Percentiles rank a stretch among this genome's conserved stretches.
Conservation (phyloP, 2,888 invertebrate genomes). For the Nomada lathburiana region DNA sequence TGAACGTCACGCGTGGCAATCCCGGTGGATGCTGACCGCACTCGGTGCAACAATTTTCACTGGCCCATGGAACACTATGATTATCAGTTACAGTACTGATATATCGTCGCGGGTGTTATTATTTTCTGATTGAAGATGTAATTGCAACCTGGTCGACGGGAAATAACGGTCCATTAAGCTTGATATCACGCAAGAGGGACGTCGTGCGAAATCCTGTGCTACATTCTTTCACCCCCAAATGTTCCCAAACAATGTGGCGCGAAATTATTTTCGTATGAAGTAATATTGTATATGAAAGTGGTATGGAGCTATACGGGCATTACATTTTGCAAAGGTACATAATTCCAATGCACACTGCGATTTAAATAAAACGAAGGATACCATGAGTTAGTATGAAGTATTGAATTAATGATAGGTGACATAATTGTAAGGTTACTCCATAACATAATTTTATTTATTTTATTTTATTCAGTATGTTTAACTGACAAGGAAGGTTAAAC, state of each 20-base stretch:
- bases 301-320: too few species aligned
- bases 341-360: too few species aligned
- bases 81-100: conserved; percentile 68
- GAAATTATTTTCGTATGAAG: not conserved
- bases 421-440: not conserved
- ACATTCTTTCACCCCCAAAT: not conserved
- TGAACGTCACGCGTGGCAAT: conserved; percentile 61
- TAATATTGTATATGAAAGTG: not conserved
- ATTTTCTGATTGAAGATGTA: conserved; percentile 79
- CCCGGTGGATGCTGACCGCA: conserved; percentile 36
- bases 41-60: conserved; percentile 51
- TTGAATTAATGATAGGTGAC: too few species aligned
- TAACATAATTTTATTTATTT: not conserved
- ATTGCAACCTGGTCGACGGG: conserved; percentile 69
- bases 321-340: too few species aligned
- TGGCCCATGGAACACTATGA: conserved; percentile 50
- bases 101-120: conserved; percentile 73
- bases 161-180: conserved; percentile 76
- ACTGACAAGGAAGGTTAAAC: not conserved
- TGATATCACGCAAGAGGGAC: conserved; percentile 31
- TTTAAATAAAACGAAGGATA: too few species aligned
- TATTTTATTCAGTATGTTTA: too few species aligned
- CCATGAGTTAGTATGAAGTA: too few species aligned
- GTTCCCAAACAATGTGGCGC: conserved; percentile 1
- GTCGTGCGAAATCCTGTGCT: not conserved